Evolutionary conservation across 2,797 vertebrate genomes (phyloP), one percentile per base, ranked within the genome.

Genomic region (Podarcis siculus): DNA sequence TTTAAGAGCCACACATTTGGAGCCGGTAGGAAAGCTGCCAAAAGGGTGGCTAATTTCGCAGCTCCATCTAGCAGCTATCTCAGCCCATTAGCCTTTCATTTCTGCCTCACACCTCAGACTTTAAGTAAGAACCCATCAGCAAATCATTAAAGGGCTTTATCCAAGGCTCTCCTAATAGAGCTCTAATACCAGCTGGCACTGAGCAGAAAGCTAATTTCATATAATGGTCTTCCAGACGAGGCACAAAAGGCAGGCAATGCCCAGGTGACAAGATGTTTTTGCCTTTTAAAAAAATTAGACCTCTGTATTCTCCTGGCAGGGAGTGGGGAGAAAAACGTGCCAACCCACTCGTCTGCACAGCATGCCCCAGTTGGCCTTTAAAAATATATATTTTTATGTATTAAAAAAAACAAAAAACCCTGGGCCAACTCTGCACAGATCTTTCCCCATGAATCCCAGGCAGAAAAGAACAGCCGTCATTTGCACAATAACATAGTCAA

Each of bases 121-220:
- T 90, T 89, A 73, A 92, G 66, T 1, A 92, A 88, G 1, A 92
- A 9, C 10, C 85, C 89, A 91, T 94, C 90, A 91, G 82, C 69
- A 91, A 95, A 95, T 90, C 82, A 86, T 77, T 85, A 90, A 85
- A 90, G 89, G 87, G 87, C 88, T 94, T 69, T 91, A 85, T 85
- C 66, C 39, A 75, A 75, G 32, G 25, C 27, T 67, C 83, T 80
- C 64, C 69, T 85, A 81, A 89, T 76, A 76, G 67, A 85, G 37
- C 45, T 61, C 79, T 90, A 89, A 83, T 49, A 87, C 13, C 87
- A 93, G 90, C 90, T 84, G 91, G 83, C 89, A 86, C 83, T 76
- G 55, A 66, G 91, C 86, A 92, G 58, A 85, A 85, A 89, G 88
- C 84, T 95, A 77, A 95, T 94, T 94, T 94, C 92, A 93, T 73